A percentile compares a stretch with the other conserved stretches of the same genome.
Evolutionary conservation across 1,140 invertebrate genomes (phyloP).

Genomic region (Drosophila tsacasi): DNA sequence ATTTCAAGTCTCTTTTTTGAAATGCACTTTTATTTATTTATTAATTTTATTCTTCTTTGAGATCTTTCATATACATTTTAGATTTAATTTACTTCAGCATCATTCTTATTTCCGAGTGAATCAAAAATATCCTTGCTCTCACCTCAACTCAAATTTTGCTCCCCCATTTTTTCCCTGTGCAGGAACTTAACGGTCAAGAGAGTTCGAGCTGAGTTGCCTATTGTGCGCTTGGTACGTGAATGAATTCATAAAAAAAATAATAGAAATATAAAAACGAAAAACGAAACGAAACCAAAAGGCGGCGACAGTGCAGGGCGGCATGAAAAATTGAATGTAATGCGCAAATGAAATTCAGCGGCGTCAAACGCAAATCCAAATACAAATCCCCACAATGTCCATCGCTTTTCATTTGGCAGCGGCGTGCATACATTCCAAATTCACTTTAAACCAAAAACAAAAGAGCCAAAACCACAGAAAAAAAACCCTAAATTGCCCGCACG

Average conservation of each 20-base stretch:
- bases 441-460: conserved; percentile 72
- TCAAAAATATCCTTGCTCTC: background rate
- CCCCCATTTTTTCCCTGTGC: conserved; percentile 11
- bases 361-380: conserved; percentile 57
- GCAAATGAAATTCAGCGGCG: conserved; percentile 72
- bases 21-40: too few relatives aligned
- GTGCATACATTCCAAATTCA: conserved; percentile 48
- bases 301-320: conserved; percentile 37
- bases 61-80: background rate
- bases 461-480: conserved; percentile 10
- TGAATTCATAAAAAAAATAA: conserved; percentile 69
- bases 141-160: background rate
- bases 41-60: too few relatives aligned
- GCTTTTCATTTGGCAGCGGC: conserved; percentile 54
- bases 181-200: conserved; percentile 73
- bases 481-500: conserved; percentile 68
- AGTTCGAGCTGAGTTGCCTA: conserved; percentile 53
- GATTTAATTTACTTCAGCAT: background rate
- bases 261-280: conserved; percentile 33
- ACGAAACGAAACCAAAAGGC: conserved; percentile 49
- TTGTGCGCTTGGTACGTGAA: conserved; percentile 64
- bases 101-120: background rate
- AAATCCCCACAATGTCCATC: conserved; percentile 49
- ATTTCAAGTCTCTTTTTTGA: too few relatives aligned
- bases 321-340: conserved; percentile 80